phyloP scores from a whole-genome alignment of 2,113 vertebrate genomes.

The Megaleporinus macrocephalus region DNA sequence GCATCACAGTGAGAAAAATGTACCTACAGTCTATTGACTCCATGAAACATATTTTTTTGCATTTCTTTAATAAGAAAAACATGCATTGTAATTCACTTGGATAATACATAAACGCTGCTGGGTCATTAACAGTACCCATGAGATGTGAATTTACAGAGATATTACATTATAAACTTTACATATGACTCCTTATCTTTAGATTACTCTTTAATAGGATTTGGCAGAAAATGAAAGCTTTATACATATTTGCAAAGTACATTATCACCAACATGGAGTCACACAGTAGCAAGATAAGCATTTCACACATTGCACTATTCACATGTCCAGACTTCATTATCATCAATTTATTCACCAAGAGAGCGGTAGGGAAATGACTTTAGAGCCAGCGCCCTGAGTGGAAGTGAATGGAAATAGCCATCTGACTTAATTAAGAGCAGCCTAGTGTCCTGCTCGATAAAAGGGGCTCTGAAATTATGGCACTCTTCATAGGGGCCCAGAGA shows the following conservation, averaged over 20 bases:
- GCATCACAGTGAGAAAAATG: too few species aligned
- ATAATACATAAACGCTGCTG: background rate
- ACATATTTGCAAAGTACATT: slow-evolving; percentile 42
- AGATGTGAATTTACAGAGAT: background rate
- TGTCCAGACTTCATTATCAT: slow-evolving; percentile 57
- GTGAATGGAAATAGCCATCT: slow-evolving; percentile 56
- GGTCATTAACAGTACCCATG: background rate
- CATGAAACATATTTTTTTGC: too few species aligned
- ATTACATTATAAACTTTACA: background rate
- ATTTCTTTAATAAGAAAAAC: too few species aligned
- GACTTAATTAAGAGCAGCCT: slow-evolving; percentile 58
- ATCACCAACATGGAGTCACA: slow-evolving; percentile 38
- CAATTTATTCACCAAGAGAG: slow-evolving; percentile 53
- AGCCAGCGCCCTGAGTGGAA: slow-evolving; percentile 46
- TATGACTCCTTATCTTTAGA: background rate
- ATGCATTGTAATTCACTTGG: too few species aligned
- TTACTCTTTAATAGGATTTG: slow-evolving; percentile 19
- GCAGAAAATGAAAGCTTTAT: background rate
- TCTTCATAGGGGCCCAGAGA: slow-evolving; percentile 51
- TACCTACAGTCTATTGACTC: too few species aligned
- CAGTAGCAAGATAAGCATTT: slow-evolving; percentile 47
- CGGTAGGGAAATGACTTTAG: slow-evolving; percentile 46
- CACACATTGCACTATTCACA: slow-evolving; percentile 44
- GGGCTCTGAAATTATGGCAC: slow-evolving; percentile 54
- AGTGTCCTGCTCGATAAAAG: slow-evolving; percentile 58